phyloP scores from a whole-genome alignment of 2,888 invertebrate genomes.

The Macroteleia sp. region DNA sequence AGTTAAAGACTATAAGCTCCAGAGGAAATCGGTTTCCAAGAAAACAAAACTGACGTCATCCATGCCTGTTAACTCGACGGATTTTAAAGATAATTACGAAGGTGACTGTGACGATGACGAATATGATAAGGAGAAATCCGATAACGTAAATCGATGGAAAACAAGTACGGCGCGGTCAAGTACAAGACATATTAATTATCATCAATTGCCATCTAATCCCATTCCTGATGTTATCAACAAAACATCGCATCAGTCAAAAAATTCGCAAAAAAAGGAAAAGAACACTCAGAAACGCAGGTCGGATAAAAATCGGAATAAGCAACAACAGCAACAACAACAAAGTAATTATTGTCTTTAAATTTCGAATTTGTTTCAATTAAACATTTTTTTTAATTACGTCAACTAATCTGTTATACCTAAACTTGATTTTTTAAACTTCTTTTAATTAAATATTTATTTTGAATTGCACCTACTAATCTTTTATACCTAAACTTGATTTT shows the following conservation, averaged over 20 bases:
- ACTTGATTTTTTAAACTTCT: too few species aligned
- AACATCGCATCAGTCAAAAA: slow-evolving; percentile 75
- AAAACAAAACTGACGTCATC: slow-evolving; percentile 74
- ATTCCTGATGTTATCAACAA: slow-evolving; percentile 74
- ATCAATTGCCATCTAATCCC: slow-evolving; percentile 67
- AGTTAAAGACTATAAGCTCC: slow-evolving; percentile 76
- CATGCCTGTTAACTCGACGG: slow-evolving; percentile 74
- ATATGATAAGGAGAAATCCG: slow-evolving; percentile 74
- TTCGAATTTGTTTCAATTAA: too few species aligned
- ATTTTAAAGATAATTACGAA: slow-evolving; percentile 84
- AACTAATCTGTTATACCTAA: too few species aligned
- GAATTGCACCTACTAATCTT: too few species aligned
- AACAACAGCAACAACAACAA: slow-evolving; percentile 61
- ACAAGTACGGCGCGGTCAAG: slow-evolving; percentile 76
- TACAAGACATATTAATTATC: slow-evolving; percentile 72
- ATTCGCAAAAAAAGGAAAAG: slow-evolving; percentile 79
- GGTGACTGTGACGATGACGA: slow-evolving; percentile 84
- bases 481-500: too few species aligned
- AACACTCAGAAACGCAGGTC: slow-evolving; percentile 76
- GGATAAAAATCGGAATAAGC: slow-evolving; percentile 75
- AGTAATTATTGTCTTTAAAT: too few species aligned
- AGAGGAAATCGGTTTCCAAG: slow-evolving; percentile 76
- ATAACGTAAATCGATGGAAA: slow-evolving; percentile 81
- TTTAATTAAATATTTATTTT: too few species aligned
- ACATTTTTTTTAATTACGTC: too few species aligned